Evolutionary conservation across 2,888 invertebrate genomes (phyloP).

Genomic region (Strigamia crassipes): DNA sequence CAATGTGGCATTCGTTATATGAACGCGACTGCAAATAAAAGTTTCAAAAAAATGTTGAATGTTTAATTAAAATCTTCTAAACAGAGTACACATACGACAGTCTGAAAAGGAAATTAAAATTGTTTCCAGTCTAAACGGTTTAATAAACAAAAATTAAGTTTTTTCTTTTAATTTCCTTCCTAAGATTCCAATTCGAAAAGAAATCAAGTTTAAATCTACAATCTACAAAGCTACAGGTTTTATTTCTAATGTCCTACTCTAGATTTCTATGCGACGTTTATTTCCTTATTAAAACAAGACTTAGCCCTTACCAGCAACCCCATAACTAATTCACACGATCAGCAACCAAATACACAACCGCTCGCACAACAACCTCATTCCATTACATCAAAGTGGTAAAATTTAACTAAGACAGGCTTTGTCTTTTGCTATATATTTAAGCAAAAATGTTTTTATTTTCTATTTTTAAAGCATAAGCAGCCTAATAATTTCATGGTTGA

Average conservation of each 20-base stretch:
- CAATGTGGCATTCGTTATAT: conserved; percentile 83
- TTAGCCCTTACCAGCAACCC: neutral
- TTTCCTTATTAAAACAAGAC: no score
- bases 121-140: no score
- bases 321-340: neutral
- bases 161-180: no score
- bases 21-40: conserved; percentile 71
- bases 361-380: neutral
- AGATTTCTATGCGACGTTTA: no score
- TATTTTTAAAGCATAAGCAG: conserved; percentile 14
- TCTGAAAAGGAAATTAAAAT: no score
- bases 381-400: neutral
- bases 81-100: no score
- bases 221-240: no score
- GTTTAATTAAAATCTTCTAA: no score
- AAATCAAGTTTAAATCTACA: neutral
- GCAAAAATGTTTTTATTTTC: neutral
- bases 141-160: no score
- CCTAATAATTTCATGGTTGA: conserved; percentile 32
- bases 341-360: neutral
- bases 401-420: neutral
- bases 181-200: no score
- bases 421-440: neutral
- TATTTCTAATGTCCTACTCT: no score
- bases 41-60: neutral